Conservation (phyloP, 2,797 vertebrate genomes). For the Pelodytes ibericus region DNA sequence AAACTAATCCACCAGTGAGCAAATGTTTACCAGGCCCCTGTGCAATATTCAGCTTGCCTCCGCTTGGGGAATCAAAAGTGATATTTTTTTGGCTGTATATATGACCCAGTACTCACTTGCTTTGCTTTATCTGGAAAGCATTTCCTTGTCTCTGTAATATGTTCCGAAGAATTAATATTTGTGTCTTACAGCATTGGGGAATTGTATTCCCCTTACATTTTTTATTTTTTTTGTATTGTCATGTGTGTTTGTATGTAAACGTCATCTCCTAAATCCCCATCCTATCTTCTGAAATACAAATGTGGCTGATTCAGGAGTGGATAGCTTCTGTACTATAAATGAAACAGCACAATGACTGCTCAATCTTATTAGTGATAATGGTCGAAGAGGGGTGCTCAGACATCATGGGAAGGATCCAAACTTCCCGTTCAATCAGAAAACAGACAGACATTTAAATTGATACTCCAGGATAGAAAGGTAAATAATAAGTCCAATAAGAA, state of each 20-base stretch:
- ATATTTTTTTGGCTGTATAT: neutral
- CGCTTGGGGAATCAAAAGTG: neutral
- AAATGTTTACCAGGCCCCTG: slow-evolving; percentile 45
- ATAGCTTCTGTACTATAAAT: too few species aligned
- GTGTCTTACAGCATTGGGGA: neutral
- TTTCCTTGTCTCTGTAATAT: neutral
- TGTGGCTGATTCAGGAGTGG: too few species aligned
- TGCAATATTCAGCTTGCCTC: slow-evolving; percentile 3
- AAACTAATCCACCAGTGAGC: slow-evolving; percentile 47
- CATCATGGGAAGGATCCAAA: too few species aligned
- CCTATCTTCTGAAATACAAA: too few species aligned
- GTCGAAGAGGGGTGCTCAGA: too few species aligned
- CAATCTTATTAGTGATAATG: too few species aligned
- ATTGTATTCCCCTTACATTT: neutral
- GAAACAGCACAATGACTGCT: too few species aligned
- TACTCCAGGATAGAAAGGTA: too few species aligned
- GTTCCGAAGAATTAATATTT: neutral
- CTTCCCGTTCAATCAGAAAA: too few species aligned
- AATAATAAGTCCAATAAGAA: too few species aligned
- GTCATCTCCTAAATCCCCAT: neutral
- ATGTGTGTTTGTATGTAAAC: neutral
- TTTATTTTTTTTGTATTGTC: neutral
- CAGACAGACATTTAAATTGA: too few species aligned
- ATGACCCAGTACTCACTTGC: neutral
- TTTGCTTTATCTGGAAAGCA: neutral